Percentiles rank a stretch among this genome's conserved stretches.
These are phyloP conservation scores for Heteractis magnifica DNA, from an alignment of 92 coral and sea anemone genomes.

Conservation along the genomic window DNA sequence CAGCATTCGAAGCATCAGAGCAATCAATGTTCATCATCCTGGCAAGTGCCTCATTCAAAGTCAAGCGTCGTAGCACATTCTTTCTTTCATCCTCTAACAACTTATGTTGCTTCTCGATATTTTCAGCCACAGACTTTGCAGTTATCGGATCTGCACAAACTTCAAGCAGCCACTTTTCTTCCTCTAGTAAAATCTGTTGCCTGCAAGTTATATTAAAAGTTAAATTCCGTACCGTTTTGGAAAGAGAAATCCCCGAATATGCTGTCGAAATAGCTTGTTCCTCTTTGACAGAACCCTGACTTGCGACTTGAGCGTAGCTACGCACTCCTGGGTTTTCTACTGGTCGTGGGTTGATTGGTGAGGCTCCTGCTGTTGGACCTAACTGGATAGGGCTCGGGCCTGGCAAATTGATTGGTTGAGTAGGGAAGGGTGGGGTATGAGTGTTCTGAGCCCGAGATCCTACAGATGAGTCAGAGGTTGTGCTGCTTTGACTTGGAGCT, in stretches of 20 bases:
- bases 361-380: not conserved
- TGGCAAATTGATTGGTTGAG: not conserved
- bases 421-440: not conserved
- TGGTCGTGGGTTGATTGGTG: not conserved
- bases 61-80: not conserved
- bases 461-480: not conserved
- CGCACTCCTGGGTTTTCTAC: not conserved
- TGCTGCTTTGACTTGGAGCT: not conserved
- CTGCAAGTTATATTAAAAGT: slow-evolving; percentile 10
- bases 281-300: not conserved
- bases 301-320: slow-evolving; percentile 6
- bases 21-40: slow-evolving; percentile 11
- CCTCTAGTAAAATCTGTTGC: slow-evolving; percentile 8
- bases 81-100: not conserved
- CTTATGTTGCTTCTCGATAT: slow-evolving; percentile 16
- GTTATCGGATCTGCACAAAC: not conserved
- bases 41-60: not conserved
- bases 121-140: slow-evolving; percentile 3
- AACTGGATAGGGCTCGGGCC: not conserved
- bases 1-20: slow-evolving; percentile 13
- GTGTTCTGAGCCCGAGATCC: not conserved
- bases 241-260: not conserved
- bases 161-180: slow-evolving; percentile 15
- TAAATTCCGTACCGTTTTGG: slow-evolving; percentile 2
- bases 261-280: not conserved